Evolutionary conservation across 2,113 vertebrate genomes (phyloP).

Genomic region (Sinocyclocheilus maitianheensis): DNA sequence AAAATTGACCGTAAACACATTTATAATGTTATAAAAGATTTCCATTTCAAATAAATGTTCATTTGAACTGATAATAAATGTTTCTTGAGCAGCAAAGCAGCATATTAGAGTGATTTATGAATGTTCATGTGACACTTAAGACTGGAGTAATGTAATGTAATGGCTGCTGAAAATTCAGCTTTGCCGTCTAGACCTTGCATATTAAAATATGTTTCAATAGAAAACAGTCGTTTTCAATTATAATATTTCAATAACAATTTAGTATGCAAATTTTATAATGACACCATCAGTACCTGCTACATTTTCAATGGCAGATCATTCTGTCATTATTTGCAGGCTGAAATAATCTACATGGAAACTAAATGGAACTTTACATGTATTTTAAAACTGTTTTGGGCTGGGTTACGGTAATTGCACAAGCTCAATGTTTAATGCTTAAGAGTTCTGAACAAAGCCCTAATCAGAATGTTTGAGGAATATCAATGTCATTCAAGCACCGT

Average conservation of each 20-base stretch:
- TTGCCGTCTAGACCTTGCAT: background rate
- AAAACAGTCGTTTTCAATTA: background rate
- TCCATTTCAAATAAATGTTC: background rate
- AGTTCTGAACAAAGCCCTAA: background rate
- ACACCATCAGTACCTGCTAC: background rate
- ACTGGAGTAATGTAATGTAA: background rate
- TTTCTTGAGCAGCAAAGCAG: background rate
- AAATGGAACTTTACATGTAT: background rate
- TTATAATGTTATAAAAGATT: background rate
- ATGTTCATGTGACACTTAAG: background rate
- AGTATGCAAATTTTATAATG: background rate
- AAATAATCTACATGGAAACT: background rate
- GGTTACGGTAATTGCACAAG: background rate
- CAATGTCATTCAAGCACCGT: background rate
- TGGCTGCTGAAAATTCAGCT: background rate
- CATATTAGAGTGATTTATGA: background rate
- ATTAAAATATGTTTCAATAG: background rate
- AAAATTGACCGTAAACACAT: background rate
- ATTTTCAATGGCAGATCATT: background rate
- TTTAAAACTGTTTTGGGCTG: background rate
- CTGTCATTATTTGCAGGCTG: background rate
- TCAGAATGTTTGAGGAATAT: background rate
- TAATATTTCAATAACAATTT: background rate
- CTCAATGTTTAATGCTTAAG: slow-evolving; percentile 1
- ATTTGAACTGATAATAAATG: background rate